phyloP scores from a whole-genome alignment of 2,888 invertebrate genomes.

The Monoplex corrugatus region DNA sequence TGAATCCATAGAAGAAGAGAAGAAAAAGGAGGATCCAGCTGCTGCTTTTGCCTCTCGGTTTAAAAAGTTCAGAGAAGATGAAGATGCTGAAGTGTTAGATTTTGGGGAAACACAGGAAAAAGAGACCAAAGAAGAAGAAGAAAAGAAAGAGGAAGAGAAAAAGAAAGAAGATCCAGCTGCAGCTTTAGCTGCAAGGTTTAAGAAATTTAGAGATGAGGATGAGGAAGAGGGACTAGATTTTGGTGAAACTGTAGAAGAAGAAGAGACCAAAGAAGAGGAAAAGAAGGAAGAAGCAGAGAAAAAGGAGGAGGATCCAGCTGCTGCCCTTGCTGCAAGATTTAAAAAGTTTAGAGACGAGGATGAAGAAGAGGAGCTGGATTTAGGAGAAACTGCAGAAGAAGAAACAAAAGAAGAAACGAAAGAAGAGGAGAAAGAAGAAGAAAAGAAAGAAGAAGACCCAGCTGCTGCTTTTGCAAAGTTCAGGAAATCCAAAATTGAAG shows the following conservation, averaged over 20 bases:
- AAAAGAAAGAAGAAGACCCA: constrained; percentile 47
- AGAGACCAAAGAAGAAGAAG: constrained; percentile 31
- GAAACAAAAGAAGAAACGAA: constrained; percentile 23
- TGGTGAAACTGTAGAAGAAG: constrained; percentile 7
- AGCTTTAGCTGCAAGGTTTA: not conserved
- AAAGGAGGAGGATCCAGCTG: constrained; percentile 31
- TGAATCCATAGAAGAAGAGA: constrained; percentile 9
- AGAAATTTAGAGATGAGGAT: constrained; percentile 46
- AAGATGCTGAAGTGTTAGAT: constrained; percentile 8
- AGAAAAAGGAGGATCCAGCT: constrained; percentile 49
- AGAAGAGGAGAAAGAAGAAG: constrained; percentile 38
- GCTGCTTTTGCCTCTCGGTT: constrained; percentile 36
- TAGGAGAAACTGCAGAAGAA: constrained; percentile 34
- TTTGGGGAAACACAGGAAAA: not conserved
- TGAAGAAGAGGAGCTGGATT: constrained; percentile 47
- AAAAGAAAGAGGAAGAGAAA: constrained; percentile 39
- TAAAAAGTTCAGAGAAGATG: constrained; percentile 18
- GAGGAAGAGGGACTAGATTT: constrained; percentile 52
- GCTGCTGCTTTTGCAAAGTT: constrained; percentile 33
- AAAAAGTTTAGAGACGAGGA: constrained; percentile 51
- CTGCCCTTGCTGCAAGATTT: constrained; percentile 47
- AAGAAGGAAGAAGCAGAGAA: constrained; percentile 21
- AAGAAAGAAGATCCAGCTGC: constrained; percentile 37
- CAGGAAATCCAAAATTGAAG: constrained; percentile 48
- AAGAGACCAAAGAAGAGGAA: constrained; percentile 41